Conservation (phyloP, 2,113 vertebrate species). For the Bubalus kerabau region DNA sequence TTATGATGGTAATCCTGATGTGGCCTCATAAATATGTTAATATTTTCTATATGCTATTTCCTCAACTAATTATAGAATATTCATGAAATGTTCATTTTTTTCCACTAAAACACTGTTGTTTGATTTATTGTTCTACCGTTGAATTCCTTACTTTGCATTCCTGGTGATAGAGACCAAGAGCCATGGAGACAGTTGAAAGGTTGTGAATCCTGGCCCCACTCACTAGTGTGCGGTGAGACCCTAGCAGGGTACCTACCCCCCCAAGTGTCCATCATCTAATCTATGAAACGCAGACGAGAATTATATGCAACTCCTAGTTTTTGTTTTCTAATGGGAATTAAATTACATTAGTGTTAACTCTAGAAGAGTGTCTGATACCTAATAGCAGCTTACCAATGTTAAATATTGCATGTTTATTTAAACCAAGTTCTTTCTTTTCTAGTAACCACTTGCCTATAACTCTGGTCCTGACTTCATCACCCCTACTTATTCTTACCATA, state of each 20-base stretch:
- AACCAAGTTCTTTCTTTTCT: neutral
- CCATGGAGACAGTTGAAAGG: neutral
- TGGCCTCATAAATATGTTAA: neutral
- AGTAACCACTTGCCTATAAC: neutral
- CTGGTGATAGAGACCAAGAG: neutral
- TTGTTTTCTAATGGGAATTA: neutral
- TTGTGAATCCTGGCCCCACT: neutral
- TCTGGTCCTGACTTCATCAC: neutral
- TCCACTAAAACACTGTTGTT: neutral
- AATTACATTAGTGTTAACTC: neutral
- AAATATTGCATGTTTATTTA: neutral
- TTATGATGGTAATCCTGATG: neutral
- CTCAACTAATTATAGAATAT: neutral
- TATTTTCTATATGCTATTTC: neutral
- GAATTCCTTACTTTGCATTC: neutral
- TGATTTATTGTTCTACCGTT: neutral
- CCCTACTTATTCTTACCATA: neutral
- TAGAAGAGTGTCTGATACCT: neutral
- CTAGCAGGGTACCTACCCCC: neutral
- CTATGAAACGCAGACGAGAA: neutral
- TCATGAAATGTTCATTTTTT: neutral
- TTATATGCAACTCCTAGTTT: neutral
- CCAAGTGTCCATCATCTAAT: neutral
- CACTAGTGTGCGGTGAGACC: neutral
- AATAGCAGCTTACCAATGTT: neutral